These are phyloP conservation scores for Drosophila histrio DNA, from an alignment of 2,888 invertebrate species.

Conservation along the genomic window DNA sequence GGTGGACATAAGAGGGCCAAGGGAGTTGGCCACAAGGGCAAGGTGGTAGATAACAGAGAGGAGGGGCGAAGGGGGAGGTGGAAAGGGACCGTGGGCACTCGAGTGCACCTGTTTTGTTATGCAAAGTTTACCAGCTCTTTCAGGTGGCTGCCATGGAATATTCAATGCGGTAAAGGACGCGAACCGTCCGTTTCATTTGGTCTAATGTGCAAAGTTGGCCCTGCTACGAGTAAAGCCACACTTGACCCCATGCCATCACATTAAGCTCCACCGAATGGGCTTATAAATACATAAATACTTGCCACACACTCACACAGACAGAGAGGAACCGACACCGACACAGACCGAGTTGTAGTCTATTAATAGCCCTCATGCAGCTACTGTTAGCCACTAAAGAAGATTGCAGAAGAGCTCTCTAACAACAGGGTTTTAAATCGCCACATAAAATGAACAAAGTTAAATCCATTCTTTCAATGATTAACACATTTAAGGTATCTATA, in stretches of 20 bases:
- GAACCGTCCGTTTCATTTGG: slow-evolving; percentile 48
- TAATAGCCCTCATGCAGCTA: slow-evolving; percentile 34
- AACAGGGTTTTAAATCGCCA: slow-evolving; percentile 18
- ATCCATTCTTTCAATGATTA: slow-evolving; percentile 9
- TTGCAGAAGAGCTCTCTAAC: background rate
- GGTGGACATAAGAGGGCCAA: slow-evolving; percentile 26
- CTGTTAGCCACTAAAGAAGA: slow-evolving; percentile 16
- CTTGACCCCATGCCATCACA: slow-evolving; percentile 45
- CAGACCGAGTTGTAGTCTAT: slow-evolving; percentile 18
- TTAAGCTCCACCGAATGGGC: slow-evolving; percentile 39
- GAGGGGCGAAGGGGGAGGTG: background rate
- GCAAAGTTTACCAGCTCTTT: slow-evolving; percentile 63
- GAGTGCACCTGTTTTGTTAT: slow-evolving; percentile 69
- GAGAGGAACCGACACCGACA: background rate
- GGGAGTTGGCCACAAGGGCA: slow-evolving; percentile 18
- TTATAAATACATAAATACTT: slow-evolving; percentile 57
- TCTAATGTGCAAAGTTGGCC: slow-evolving; percentile 56
- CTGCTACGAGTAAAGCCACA: slow-evolving; percentile 30
- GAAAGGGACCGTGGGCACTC: slow-evolving; percentile 21
- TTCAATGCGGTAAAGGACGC: slow-evolving; percentile 51
- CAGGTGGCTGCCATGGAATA: slow-evolving; percentile 57
- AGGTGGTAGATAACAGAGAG: no score
- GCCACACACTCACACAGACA: background rate
- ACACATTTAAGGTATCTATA: slow-evolving; percentile 15
- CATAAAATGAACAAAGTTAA: slow-evolving; percentile 28